Conservation (phyloP, 1,140 invertebrate species). For the Carposina sasakii region DNA sequence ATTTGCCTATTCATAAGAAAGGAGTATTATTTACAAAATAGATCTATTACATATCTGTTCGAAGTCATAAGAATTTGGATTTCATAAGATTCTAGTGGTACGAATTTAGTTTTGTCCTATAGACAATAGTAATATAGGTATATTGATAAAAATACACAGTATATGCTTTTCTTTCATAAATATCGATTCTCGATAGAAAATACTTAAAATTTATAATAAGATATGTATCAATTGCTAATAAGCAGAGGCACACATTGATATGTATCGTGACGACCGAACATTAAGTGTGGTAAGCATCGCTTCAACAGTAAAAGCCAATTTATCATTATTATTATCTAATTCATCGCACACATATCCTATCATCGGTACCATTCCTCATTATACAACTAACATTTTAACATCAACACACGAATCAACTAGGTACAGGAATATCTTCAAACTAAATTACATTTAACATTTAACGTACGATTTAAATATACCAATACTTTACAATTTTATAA, state of each 20-base stretch:
- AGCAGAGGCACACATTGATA: conserved; percentile 71
- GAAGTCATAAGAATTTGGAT: conserved; percentile 68
- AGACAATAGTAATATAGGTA: conserved; percentile 51
- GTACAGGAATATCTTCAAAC: conserved; percentile 49
- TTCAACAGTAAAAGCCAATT: conserved; percentile 58
- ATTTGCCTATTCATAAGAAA: conserved; percentile 46
- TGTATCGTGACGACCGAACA: conserved; percentile 52
- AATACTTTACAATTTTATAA: too few species aligned
- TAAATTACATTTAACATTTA: conserved; percentile 28
- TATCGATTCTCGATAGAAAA: conserved; percentile 47
- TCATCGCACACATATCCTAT: conserved; percentile 18
- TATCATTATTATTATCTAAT: conserved; percentile 34
- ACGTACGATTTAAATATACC: too few species aligned
- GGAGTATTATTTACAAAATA: conserved; percentile 66
- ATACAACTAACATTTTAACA: conserved; percentile 22
- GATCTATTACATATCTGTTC: conserved; percentile 54
- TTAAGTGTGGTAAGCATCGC: conserved; percentile 45
- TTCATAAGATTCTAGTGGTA: conserved; percentile 67
- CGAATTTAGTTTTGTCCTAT: conserved; percentile 53
- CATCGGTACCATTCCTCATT: conserved; percentile 11
- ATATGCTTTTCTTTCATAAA: conserved; percentile 45
- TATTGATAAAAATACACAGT: conserved; percentile 58
- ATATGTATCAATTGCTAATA: conserved; percentile 67
- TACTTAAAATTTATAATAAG: conserved; percentile 62
- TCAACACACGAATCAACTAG: conserved; percentile 37